Evolutionary conservation across 2,888 invertebrate genomes (phyloP), one percentile per base, ranked within the genome.

Genomic region (Coleophora flavipennella): DNA sequence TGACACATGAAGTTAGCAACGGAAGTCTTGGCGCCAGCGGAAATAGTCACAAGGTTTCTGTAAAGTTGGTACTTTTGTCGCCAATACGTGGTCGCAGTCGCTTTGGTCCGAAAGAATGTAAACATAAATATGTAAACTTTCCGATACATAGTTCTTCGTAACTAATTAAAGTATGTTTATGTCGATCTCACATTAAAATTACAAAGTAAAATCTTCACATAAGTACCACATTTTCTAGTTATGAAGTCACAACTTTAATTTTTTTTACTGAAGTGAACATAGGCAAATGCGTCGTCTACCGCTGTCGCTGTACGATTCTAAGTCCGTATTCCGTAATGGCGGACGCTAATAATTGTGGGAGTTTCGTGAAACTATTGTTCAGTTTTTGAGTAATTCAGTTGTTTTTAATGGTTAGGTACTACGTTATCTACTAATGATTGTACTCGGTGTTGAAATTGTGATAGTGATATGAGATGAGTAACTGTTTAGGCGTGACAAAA

Each of bases 291-390:
- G 77, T 76, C 74, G 75, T 72, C 74, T 76, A 81, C 75, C 81
- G 79, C 44, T 39, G 42, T 41, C 38, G 25, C 69, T 64, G 68
- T 72, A 79, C 75, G 77, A 75, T 73, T 75, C 74, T 70, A 70
- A 77, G 77, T 78, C 78, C 69, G 80, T 81, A 77, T 77, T 78
- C 78, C 69, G 59, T 70, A 85, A 85, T 85, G 85, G 85, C 85
- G 85, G 85, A 84, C 81, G 79, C 77, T 69, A 79, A 79, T 83
- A 83, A 78, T 79, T 83, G 81, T 80, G 78, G 80, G 72, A 81
- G 77, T 80, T 80, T 85, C 72, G 83, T 83, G 81, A 71, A 76
- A 80, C 77, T 76, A 81, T 84, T 81, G 80, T 81, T 81, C 79
- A 72, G 71, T 76, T 74, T 71, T 72, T 68, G 54, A 74, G 65